Base-by-base conservation (phyloP, 1,140 invertebrate genomes). In the Rhopalosiphum padi region DNA sequence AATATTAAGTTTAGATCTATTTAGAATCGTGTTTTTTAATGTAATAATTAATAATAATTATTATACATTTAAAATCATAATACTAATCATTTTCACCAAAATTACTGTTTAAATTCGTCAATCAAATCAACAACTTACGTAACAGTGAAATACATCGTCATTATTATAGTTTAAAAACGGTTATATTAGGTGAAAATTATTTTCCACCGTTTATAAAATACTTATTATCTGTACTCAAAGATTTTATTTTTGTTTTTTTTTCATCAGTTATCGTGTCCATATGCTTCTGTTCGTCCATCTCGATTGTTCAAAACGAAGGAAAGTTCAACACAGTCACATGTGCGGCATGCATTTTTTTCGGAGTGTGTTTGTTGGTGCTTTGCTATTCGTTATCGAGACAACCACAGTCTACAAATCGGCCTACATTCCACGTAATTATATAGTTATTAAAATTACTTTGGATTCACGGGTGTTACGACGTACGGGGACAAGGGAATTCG, bases 361-460 rank as follows among this genome's bases (percentile, higher is more conserved):
- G 91, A 1, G 18, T 55, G 77, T 43, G 82, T 86, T 85, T 93
- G 15, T 35, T 85, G 18, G 2, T 93, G 48, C n/a, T 93, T 1
- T 48, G n/a, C 2, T 93, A 21, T 9, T 93, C 60, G 0, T 35
- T 93, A 25, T 83, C 82, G 2, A 82, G 91, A 7, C 91, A 93
- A 86, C 91, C 91, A 25, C 91, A 93, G 35, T 93, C 91, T 1
- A 41, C 48, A 25, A 93, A 86, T 30, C 82, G 25, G 2, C 46
- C 91, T 22, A 85, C 82, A 89, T 93, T 94, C 37, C 53, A 90
- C 30, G 89, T 90, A 90, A 90, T 18, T 41, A 60, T 90, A n/a
- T 35, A 18, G 1, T 51, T 51, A 30, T 46, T 86, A 46, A 18
- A 30, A 86, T 46, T n/a, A 35, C 18, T 77, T n/a, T 77, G n/a